Evolutionary conservation across 2,888 invertebrate genomes (phyloP).

Genomic region (Archaeoteleia sp.): DNA sequence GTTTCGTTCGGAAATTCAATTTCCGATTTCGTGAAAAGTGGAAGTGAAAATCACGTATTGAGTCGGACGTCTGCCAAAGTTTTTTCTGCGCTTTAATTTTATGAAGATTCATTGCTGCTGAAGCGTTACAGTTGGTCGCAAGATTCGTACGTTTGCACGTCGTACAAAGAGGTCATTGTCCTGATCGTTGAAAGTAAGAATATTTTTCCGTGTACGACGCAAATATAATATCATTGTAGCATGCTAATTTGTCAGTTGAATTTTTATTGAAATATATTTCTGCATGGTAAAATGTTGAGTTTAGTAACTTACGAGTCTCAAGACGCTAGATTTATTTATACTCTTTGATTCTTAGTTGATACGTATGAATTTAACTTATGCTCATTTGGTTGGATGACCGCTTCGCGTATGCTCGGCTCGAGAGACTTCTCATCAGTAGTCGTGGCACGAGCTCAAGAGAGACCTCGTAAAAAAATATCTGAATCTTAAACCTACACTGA

Average conservation of each 20-base stretch:
- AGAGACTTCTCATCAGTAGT: constrained; percentile 59
- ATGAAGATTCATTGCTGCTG: constrained; percentile 41
- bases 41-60: constrained; percentile 51
- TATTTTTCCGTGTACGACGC: constrained; percentile 22
- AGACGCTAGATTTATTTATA: constrained; percentile 44
- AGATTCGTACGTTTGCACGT: constrained; percentile 35
- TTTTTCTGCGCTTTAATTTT: constrained; percentile 43
- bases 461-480: constrained; percentile 68
- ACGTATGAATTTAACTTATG: constrained; percentile 47
- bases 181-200: constrained; percentile 15
- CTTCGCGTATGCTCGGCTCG: constrained; percentile 45
- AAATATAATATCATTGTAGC: constrained; percentile 10
- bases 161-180: constrained; percentile 13
- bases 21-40: constrained; percentile 52
- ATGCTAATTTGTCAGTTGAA: background rate
- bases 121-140: constrained; percentile 28
- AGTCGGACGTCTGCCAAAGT: constrained; percentile 47
- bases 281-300: constrained; percentile 28
- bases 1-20: constrained; percentile 49
- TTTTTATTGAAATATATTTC: constrained; percentile 22
- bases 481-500: constrained; percentile 65
- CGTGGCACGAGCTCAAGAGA: constrained; percentile 62
- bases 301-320: constrained; percentile 23
- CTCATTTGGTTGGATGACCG: constrained; percentile 49
- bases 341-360: constrained; percentile 51